These are phyloP conservation scores for Gastrophryne carolinensis DNA, from an alignment of 2,797 vertebrate genomes.

Conservation along the genomic window DNA sequence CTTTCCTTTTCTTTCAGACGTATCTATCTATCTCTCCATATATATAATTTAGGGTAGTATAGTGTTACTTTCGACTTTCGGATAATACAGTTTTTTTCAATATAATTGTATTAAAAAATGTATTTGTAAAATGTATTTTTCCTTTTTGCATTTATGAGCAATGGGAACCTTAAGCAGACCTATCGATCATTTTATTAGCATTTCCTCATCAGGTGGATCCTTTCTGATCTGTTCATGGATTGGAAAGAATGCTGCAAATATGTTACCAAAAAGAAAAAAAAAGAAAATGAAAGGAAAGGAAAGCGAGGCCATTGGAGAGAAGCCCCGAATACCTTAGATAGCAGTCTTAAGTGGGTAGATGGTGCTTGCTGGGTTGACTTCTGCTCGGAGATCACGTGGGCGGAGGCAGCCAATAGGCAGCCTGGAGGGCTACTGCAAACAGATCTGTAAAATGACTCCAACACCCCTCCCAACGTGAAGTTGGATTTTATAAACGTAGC, in stretches of 20 bases:
- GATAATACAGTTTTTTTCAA: too few species aligned
- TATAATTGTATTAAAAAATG: too few species aligned
- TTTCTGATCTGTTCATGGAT: too few species aligned
- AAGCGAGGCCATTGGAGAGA: neutral
- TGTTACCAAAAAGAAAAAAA: neutral
- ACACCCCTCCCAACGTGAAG: constrained; percentile 70
- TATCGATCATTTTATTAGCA: too few species aligned
- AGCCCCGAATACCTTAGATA: constrained; percentile 6
- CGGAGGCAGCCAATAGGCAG: constrained; percentile 62
- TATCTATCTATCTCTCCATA: too few species aligned
- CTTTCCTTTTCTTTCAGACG: too few species aligned
- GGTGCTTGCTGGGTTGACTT: constrained; percentile 36
- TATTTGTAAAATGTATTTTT: too few species aligned
- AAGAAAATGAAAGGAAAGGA: neutral
- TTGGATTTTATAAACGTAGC: constrained; percentile 77
- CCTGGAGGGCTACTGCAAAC: constrained; percentile 57
- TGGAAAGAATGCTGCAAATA: neutral
- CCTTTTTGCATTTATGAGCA: too few species aligned
- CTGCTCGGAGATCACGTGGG: constrained; percentile 64
- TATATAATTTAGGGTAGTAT: too few species aligned
- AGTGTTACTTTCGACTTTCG: too few species aligned
- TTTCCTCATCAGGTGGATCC: too few species aligned
- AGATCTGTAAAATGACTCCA: constrained; percentile 60
- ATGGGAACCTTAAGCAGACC: too few species aligned
- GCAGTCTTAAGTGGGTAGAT: constrained; percentile 37